phyloP scores from a whole-genome alignment of 2,113 vertebrate species.

The Vulpes lagopus region DNA sequence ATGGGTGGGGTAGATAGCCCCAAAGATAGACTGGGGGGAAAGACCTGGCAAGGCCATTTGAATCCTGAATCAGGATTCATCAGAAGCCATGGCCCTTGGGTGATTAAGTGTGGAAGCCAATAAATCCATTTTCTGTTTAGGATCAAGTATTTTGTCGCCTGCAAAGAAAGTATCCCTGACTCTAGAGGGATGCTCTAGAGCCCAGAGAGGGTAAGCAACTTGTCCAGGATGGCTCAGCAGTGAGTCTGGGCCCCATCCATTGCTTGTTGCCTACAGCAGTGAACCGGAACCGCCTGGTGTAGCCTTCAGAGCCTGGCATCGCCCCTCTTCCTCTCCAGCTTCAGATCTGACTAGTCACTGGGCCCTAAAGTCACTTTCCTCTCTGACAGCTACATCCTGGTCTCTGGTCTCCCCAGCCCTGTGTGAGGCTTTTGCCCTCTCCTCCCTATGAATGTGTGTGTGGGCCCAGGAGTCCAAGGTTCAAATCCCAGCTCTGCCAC shows the following conservation, averaged over 20 bases:
- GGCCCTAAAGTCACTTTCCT: neutral
- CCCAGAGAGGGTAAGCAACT: neutral
- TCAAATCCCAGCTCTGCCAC: neutral
- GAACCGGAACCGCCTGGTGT: fast-evolving
- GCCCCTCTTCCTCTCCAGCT: neutral
- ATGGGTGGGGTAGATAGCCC: neutral
- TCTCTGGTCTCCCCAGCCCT: neutral
- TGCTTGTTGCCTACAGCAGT: neutral
- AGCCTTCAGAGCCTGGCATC: neutral
- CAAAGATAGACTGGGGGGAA: neutral
- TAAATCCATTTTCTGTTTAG: neutral
- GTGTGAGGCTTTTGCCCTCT: neutral
- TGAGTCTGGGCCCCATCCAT: neutral
- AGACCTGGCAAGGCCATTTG: fast-evolving
- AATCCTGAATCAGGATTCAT: neutral
- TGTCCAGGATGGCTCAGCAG: neutral
- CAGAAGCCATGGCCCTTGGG: neutral
- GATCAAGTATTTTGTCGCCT: neutral
- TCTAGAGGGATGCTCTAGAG: neutral
- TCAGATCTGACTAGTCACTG: neutral
- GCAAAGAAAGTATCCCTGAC: neutral
- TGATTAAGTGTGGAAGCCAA: neutral
- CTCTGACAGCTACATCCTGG: fast-evolving
- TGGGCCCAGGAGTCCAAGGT: neutral
- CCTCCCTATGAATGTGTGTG: neutral